These are phyloP conservation scores for Archilochus colubris DNA, from an alignment of 2,113 vertebrate species.

Conservation along the genomic window DNA sequence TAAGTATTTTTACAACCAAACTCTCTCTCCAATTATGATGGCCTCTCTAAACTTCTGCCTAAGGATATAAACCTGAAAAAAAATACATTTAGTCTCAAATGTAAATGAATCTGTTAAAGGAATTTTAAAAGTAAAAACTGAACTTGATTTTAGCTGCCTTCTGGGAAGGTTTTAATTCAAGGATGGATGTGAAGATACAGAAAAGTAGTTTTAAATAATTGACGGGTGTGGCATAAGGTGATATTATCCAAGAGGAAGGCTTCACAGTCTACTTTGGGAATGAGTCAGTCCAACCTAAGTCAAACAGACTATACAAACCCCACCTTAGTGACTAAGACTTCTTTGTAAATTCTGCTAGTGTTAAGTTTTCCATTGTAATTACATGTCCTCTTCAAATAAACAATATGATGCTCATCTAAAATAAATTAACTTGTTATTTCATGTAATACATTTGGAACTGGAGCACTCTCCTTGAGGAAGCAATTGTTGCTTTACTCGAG, in stretches of 20 bases:
- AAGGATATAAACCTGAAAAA: background rate
- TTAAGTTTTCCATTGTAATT: conserved; percentile 51
- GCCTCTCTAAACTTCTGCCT: background rate
- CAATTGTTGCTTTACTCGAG: background rate
- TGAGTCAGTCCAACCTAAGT: conserved; percentile 49
- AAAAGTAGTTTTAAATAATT: conserved; percentile 26
- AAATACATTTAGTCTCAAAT: background rate
- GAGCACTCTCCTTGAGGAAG: background rate
- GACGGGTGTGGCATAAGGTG: conserved; percentile 24
- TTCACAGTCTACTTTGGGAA: conserved; percentile 12
- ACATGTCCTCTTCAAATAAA: conserved; percentile 46
- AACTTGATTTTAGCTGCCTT: background rate
- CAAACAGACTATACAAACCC: conserved; percentile 28
- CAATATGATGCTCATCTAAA: conserved; percentile 58
- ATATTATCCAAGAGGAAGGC: conserved; percentile 40
- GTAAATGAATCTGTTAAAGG: background rate
- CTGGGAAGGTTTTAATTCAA: background rate
- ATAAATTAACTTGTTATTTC: conserved; percentile 59
- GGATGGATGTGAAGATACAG: background rate
- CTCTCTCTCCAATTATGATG: background rate
- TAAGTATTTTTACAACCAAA: background rate
- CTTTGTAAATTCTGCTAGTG: conserved; percentile 42
- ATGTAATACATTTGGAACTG: conserved; percentile 1
- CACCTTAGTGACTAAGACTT: conserved; percentile 54
- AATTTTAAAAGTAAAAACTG: background rate